Percentiles rank a stretch among this genome's conserved stretches.
These are phyloP conservation scores for Psilopogon haemacephalus DNA, from an alignment of 2,113 vertebrate genomes.

Conservation along the genomic window DNA sequence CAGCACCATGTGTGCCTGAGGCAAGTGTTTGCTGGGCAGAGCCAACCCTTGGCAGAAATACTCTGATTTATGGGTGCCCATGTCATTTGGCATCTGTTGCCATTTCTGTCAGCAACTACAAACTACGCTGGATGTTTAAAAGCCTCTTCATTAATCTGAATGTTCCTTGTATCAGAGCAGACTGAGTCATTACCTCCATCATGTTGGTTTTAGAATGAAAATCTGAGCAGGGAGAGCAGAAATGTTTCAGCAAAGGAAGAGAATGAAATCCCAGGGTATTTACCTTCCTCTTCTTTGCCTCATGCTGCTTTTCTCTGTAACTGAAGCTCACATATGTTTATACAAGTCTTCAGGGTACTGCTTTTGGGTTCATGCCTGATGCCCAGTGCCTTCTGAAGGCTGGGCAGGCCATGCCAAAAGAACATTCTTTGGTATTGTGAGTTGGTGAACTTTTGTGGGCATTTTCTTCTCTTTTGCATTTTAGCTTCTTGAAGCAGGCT, in stretches of 20 bases:
- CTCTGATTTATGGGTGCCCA: background rate
- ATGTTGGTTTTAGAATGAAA: background rate
- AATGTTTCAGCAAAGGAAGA: background rate
- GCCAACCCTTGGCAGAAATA: background rate
- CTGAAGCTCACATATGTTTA: background rate
- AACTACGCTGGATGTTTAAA: background rate
- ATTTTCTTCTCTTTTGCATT: background rate
- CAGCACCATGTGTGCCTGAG: background rate
- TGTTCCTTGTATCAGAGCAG: background rate
- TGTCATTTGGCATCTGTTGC: background rate
- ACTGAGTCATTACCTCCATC: background rate
- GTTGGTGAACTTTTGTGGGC: background rate
- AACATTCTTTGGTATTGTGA: background rate
- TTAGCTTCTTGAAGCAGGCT: background rate
- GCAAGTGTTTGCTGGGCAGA: background rate
- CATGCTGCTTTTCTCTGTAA: background rate
- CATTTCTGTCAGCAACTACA: background rate
- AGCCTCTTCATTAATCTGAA: background rate
- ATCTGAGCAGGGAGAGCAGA: background rate
- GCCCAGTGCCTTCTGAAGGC: background rate
- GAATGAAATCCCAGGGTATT: background rate
- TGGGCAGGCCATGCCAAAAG: background rate
- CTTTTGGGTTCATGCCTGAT: background rate
- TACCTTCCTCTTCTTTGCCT: background rate
- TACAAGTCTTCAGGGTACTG: background rate